Percentiles rank a stretch among this genome's conserved stretches.
Evolutionary conservation across 2,797 vertebrate species (phyloP).

Genomic region (Etheostoma perlongum): DNA sequence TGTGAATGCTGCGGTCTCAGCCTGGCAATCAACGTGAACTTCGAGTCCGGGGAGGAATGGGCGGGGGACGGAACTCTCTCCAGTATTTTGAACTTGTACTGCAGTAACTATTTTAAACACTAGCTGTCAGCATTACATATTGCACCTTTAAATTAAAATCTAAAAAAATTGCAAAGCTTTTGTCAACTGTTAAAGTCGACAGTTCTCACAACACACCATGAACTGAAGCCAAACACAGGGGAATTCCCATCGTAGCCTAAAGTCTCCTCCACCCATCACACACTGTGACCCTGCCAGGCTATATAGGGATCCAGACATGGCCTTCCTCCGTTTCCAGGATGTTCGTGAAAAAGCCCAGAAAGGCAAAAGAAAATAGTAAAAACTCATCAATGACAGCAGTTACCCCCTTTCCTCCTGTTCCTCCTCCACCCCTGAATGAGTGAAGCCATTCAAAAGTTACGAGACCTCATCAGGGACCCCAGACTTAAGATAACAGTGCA

Average conservation of each 20-base stretch:
- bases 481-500: conserved; percentile 76
- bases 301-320: conserved; percentile 56
- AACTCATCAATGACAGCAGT: conserved; percentile 50
- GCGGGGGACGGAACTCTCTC: too few relatives aligned
- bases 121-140: too few relatives aligned
- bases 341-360: conserved; percentile 42
- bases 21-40: too few relatives aligned
- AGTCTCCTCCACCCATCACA: conserved; percentile 43
- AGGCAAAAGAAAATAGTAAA: conserved; percentile 63
- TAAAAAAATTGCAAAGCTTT: background rate
- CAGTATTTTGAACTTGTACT: too few relatives aligned
- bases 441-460: conserved; percentile 34
- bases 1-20: too few relatives aligned
- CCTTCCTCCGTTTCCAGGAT: conserved; percentile 60
- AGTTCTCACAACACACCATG: conserved; percentile 5
- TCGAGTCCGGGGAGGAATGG: too few relatives aligned
- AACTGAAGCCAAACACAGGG: conserved; percentile 40
- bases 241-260: conserved; percentile 60
- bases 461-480: conserved; percentile 59
- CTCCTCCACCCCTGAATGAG: conserved; percentile 44
- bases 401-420: conserved; percentile 65
- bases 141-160: background rate
- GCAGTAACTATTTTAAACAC: too few relatives aligned
- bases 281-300: conserved; percentile 57
- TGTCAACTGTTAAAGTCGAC: conserved; percentile 13